phyloP scores from a whole-genome alignment of 2,888 invertebrate genomes.

The Cheilosia pagana region DNA sequence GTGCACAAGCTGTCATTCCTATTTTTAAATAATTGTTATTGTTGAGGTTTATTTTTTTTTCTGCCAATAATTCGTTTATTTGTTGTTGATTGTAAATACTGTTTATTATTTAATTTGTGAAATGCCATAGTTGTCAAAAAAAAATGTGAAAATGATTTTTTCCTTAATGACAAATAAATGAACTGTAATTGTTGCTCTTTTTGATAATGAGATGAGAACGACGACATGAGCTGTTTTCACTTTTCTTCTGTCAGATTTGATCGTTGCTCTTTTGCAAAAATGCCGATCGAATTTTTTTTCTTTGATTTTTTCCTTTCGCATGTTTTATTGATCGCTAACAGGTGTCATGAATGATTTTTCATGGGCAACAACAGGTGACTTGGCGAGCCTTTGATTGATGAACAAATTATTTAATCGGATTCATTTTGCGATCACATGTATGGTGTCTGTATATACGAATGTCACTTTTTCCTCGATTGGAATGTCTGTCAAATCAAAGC shows the following conservation, averaged over 20 bases:
- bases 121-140: slow-evolving; percentile 51
- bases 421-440: slow-evolving; percentile 8
- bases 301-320: not conserved
- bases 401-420: slow-evolving; percentile 24
- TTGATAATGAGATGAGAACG: slow-evolving; percentile 20
- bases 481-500: slow-evolving; percentile 30
- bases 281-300: not conserved
- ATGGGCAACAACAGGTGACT: slow-evolving; percentile 38
- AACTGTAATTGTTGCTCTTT: slow-evolving; percentile 38
- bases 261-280: not conserved
- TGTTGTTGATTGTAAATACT: slow-evolving; percentile 59
- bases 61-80: slow-evolving; percentile 16
- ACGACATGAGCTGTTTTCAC: slow-evolving; percentile 42
- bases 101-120: slow-evolving; percentile 52
- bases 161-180: slow-evolving; percentile 48
- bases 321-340: slow-evolving; percentile 9
- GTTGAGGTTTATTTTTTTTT: slow-evolving; percentile 28
- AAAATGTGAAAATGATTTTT: slow-evolving; percentile 36
- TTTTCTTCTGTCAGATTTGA: slow-evolving; percentile 4
- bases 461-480: not conserved
- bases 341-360: slow-evolving; percentile 46
- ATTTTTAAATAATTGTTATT: slow-evolving; percentile 55
- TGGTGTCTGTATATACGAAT: not conserved
- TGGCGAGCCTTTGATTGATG: slow-evolving; percentile 27
- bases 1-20: slow-evolving; percentile 38